A percentile compares a stretch with the other conserved stretches of the same genome.
Evolutionary conservation across 2,113 vertebrate genomes (phyloP).

Genomic region (Hippocampus comes): DNA sequence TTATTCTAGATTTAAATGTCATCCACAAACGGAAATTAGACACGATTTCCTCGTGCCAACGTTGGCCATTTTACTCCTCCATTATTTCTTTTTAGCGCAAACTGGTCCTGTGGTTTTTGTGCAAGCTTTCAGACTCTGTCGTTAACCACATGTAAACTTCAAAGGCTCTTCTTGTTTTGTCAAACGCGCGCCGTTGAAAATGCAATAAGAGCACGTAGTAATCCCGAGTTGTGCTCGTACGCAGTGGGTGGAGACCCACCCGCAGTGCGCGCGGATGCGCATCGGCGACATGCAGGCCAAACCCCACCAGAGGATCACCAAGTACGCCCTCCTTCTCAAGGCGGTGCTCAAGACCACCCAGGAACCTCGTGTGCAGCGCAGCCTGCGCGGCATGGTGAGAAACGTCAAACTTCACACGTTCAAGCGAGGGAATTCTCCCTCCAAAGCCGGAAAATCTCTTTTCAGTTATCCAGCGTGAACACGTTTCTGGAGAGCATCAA

Average conservation of each 20-base stretch:
- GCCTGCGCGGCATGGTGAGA: constrained; percentile 69
- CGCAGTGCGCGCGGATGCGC: constrained; percentile 69
- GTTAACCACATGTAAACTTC: neutral
- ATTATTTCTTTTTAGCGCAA: neutral
- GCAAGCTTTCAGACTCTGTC: neutral
- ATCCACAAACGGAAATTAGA: neutral
- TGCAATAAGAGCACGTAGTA: neutral
- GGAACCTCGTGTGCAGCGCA: constrained; percentile 47
- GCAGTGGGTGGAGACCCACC: constrained; percentile 76
- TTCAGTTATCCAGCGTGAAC: constrained; percentile 65
- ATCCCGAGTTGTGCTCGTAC: neutral
- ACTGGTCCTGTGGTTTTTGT: neutral
- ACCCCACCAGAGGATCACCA: constrained; percentile 77
- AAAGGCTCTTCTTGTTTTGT: neutral
- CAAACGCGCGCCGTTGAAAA: neutral
- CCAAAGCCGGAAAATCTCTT: neutral
- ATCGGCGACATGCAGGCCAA: constrained; percentile 78
- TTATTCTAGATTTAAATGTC: too few species aligned
- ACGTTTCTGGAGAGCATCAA: constrained; percentile 72
- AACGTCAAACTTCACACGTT: neutral
- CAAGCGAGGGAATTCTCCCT: neutral
- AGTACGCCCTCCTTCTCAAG: constrained; percentile 74
- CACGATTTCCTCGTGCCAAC: too few species aligned
- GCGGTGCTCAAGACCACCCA: constrained; percentile 67
- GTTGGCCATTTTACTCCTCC: too few species aligned